Percentiles rank a stretch among this genome's conserved stretches.
These are phyloP conservation scores for Batillaria attramentaria DNA, from an alignment of 1,140 invertebrate genomes.

Conservation along the genomic window DNA sequence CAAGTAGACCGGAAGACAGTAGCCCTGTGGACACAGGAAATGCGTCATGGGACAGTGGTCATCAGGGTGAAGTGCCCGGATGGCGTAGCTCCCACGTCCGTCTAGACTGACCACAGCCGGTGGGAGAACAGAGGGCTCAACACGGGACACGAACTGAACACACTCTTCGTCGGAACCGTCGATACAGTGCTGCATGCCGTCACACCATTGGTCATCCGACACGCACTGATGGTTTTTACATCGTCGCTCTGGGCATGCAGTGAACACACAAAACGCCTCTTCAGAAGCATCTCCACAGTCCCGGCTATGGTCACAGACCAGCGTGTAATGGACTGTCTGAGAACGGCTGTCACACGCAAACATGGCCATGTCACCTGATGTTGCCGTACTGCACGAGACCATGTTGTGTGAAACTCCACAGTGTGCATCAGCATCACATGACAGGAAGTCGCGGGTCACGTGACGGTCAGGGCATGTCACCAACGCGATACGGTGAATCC, in stretches of 20 bases:
- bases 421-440: neutral
- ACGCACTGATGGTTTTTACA: slow-evolving; percentile 18
- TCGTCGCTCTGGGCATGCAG: neutral
- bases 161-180: slow-evolving; percentile 19
- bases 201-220: neutral
- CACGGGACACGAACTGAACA: neutral
- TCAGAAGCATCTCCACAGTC: slow-evolving; percentile 9
- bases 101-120: neutral
- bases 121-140: neutral
- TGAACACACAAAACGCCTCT: slow-evolving; percentile 3
- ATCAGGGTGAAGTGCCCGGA: no score
- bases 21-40: neutral
- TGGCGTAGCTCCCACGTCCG: neutral
- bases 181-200: neutral
- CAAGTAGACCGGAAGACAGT: slow-evolving; percentile 12
- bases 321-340: neutral
- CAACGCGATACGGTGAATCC: neutral
- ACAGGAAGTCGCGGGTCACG: slow-evolving; percentile 7
- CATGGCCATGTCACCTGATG: no score
- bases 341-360: neutral
- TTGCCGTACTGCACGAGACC: no score
- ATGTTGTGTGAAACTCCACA: neutral
- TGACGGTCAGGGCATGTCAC: slow-evolving; percentile 10
- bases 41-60: neutral
- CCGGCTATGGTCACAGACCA: slow-evolving; percentile 4